phyloP scores from a whole-genome alignment of 2,888 invertebrate species.

The Melanchra persicariae region DNA sequence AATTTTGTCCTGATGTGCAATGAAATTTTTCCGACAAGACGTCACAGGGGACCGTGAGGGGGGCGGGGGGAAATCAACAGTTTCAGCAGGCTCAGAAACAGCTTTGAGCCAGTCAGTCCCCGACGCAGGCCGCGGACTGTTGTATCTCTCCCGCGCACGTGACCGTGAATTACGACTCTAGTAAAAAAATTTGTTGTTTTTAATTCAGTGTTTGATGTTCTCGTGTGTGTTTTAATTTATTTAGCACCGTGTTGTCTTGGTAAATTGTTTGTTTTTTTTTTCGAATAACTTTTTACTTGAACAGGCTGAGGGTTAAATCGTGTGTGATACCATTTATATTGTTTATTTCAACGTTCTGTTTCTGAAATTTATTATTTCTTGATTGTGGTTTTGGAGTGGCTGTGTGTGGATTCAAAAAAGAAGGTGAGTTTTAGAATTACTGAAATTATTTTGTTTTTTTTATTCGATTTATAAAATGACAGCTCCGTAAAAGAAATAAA shows the following conservation, averaged over 20 bases:
- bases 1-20: conserved; percentile 66
- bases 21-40: conserved; percentile 74
- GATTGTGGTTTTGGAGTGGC: conserved; percentile 35
- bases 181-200: conserved; percentile 52
- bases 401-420: conserved; percentile 35
- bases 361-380: conserved; percentile 35
- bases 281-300: conserved; percentile 35
- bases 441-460: not conserved
- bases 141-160: conserved; percentile 25
- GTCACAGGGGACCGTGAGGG: conserved; percentile 54
- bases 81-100: conserved; percentile 69
- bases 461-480: not conserved
- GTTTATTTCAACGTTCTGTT: conserved; percentile 53
- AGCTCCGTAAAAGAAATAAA: not conserved
- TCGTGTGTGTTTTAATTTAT: conserved; percentile 40
- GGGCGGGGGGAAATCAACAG: conserved; percentile 66
- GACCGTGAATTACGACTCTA: conserved; percentile 57
- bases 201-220: conserved; percentile 33
- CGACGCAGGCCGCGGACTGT: conserved; percentile 49
- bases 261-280: conserved; percentile 35
- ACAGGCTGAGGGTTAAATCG: conserved; percentile 37
- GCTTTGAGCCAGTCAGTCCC: conserved; percentile 64
- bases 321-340: conserved; percentile 57
- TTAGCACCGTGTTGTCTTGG: conserved; percentile 8
- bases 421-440: conserved; percentile 45